Evolutionary conservation across 2,797 vertebrate species (phyloP), one percentile per base, ranked within the genome.

Genomic region (Protonibea diacanthus): DNA sequence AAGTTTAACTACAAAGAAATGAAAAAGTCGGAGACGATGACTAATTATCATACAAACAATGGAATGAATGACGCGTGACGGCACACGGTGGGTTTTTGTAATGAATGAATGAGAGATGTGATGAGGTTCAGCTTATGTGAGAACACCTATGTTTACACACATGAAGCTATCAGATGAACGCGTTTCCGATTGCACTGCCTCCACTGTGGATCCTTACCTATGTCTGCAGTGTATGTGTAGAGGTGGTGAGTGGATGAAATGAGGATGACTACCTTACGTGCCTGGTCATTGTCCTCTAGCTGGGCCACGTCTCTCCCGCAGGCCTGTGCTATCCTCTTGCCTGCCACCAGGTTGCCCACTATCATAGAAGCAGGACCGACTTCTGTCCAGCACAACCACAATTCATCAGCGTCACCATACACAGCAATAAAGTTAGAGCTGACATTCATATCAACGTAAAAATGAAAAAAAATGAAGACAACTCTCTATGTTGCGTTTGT

Each of bases 321-420:
- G 81, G 98, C 97, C 91, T 99, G 97, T 15, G 98, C 98, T 12
- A 98, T 98, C 83, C 98, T 95, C 93, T 98, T 99, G 48, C 98
- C 97, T 17, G 98, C 97, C 78, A 99, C 96, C 49, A 99, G 94
- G 92, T 99, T 99, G n/a, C 98, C 98, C 29, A 99, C 97, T 45
- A 99, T 96, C 97, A 99, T 98, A 2, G 98, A 99, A 29, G 98
- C 98, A 58, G 98, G 98, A 57, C 98, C 97, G 15, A 98, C 97
- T 90, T 98, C 98, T 99, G 93, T 44, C 52, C 80, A 53, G 72
- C 61, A 81, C 62, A 88, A 81, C 2, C 61, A 72, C 65, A 82
- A 82, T 21, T 20, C 56, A 77, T 33, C 27, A 56, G 11, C 11
- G 12, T 61, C 68, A 77, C 23, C 38, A 51, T 1, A 45, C 44